Conservation (phyloP, 2,113 vertebrate species). For the Pelecanus crispus region DNA sequence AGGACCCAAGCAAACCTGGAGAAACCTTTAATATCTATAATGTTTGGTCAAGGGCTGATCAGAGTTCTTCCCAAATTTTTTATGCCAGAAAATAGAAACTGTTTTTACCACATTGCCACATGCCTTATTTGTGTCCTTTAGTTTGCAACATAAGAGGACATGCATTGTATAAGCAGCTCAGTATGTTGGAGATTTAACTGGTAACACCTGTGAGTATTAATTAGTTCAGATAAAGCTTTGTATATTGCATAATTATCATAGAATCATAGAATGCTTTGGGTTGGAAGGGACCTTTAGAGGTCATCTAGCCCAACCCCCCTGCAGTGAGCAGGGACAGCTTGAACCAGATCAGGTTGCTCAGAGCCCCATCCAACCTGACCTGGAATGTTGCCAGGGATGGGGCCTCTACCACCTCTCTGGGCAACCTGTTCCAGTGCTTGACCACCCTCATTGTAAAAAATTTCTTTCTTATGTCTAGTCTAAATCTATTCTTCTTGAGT, state of each 20-base stretch:
- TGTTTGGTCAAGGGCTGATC: not conserved
- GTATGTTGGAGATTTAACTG: not conserved
- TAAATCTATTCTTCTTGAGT: too few relatives aligned
- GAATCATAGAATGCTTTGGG: too few relatives aligned
- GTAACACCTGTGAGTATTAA: not conserved
- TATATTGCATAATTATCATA: not conserved
- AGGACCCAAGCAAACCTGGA: not conserved
- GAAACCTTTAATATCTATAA: not conserved
- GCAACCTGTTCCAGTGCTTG: too few relatives aligned
- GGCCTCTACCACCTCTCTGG: too few relatives aligned
- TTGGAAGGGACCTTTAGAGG: too few relatives aligned
- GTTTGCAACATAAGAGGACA: not conserved
- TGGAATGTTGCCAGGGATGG: too few relatives aligned
- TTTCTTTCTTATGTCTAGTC: too few relatives aligned
- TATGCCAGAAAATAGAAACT: not conserved
- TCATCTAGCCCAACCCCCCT: too few relatives aligned
- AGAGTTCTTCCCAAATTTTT: not conserved
- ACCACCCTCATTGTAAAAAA: too few relatives aligned
- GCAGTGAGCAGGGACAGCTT: too few relatives aligned
- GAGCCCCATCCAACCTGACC: too few relatives aligned
- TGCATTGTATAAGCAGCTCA: not conserved
- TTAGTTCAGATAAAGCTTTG: not conserved
- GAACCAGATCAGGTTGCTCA: too few relatives aligned
- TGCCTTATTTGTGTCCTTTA: not conserved
- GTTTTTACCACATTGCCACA: fast-evolving